Base-by-base conservation (phyloP, 1,140 invertebrate species). In the Drosophila orena region DNA sequence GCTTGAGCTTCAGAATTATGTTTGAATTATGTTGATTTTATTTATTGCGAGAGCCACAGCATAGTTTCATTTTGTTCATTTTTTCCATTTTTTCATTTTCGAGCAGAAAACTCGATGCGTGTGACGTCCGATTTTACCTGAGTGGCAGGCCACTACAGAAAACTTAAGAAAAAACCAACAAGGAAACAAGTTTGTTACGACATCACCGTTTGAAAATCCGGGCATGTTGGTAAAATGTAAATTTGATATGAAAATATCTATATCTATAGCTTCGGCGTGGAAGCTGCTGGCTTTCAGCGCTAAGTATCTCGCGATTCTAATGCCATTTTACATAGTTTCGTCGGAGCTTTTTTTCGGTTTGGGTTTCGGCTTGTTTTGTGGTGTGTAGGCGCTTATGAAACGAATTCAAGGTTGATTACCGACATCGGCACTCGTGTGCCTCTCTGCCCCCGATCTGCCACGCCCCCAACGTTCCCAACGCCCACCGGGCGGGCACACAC, bases 331-430 rank as follows among this genome's bases (percentile, higher is more conserved):
- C 60, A 58, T 37, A 52, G 57, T 70, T 70, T 17, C 47, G 22
- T 47, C 40, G 22, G 66, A 47, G 57, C 42, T 50, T 34, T 52
- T 40, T 30, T 8, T 30, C 7, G 27, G 24, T 24, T 24, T 30
- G 0, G 27, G 27, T 30, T 7, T 24, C 22, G 22, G 22, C 6
- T 7, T 30, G 8, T 8, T 30, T 30, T 30, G 30, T 30, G 7
- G 27, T 65, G 68, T 78, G 69, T 64, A 34, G 70, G 75, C 56
- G 60, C 42, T 46, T 65, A 83, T 79, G 73, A 88, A 77, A 79
- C 83, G 61, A 83, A 88, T 88, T 84, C 83, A 88, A 88, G 83
- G 83, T 89, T 88, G 84, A 88, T 88, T 89, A 89, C 79, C 76
- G 62, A 83, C 57, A 73, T 50, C 56, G 55, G 66, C 43, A 43